Percentiles rank a stretch among this genome's conserved stretches.
Evolutionary conservation across 2,113 vertebrate species (phyloP).

Genomic region (Hydropotes inermis): DNA sequence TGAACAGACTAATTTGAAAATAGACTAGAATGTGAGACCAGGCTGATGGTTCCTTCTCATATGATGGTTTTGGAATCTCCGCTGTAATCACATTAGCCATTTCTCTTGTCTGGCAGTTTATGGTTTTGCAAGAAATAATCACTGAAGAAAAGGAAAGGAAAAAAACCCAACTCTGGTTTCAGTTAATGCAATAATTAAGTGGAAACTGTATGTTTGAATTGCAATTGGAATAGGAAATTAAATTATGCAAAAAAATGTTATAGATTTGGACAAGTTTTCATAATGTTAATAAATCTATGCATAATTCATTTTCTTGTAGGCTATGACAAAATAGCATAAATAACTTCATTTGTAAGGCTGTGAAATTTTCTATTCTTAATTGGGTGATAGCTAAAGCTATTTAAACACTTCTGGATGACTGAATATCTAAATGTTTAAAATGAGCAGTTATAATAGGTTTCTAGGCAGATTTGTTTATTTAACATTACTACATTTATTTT

Average conservation of each 20-base stretch:
- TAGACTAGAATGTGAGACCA: background rate
- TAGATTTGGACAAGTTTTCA: constrained; percentile 66
- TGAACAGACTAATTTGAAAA: background rate
- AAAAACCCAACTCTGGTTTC: background rate
- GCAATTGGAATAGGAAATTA: constrained; percentile 63
- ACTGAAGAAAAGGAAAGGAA: background rate
- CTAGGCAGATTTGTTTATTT: constrained; percentile 66
- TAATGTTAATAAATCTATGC: constrained; percentile 69
- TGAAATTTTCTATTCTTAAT: constrained; percentile 66
- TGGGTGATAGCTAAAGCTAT: constrained; percentile 63
- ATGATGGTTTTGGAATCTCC: background rate
- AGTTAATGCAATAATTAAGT: constrained; percentile 68
- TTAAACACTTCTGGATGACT: constrained; percentile 65
- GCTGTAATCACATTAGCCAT: background rate
- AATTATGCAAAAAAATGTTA: constrained; percentile 62
- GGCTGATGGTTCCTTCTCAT: background rate
- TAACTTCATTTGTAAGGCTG: constrained; percentile 70
- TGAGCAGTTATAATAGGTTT: constrained; percentile 63
- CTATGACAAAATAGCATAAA: constrained; percentile 65
- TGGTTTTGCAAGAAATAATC: background rate
- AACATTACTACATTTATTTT: constrained; percentile 61
- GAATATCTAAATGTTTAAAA: constrained; percentile 70
- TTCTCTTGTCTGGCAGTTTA: background rate
- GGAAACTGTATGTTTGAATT: constrained; percentile 60
- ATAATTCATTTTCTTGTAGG: constrained; percentile 76